Percentiles rank a stretch among this genome's conserved stretches.
Evolutionary conservation across 2,113 vertebrate species (phyloP).

Genomic region (Mormyrus iriodes): DNA sequence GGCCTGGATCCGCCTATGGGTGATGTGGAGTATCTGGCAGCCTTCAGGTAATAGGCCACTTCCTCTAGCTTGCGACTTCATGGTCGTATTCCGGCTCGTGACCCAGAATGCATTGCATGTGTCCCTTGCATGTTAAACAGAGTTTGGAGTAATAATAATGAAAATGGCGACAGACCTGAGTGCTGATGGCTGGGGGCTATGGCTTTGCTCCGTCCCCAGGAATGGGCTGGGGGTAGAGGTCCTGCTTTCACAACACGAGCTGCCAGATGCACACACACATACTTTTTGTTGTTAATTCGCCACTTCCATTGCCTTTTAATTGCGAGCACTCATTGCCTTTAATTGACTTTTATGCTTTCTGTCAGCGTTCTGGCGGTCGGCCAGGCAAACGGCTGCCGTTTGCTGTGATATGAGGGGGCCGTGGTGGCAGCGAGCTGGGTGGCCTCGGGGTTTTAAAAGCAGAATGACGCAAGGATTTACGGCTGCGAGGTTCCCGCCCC

Average conservation of each 20-base stretch:
- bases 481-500: not conserved
- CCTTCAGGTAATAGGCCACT: constrained; percentile 72
- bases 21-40: constrained; percentile 87
- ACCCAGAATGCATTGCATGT: not conserved
- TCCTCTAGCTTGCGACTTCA: not conserved
- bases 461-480: not conserved
- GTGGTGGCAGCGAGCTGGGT: constrained; percentile 3
- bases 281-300: not conserved
- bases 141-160: not conserved
- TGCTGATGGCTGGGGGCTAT: not conserved
- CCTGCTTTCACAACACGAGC: not conserved
- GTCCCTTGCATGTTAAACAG: not conserved
- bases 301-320: constrained; percentile 11
- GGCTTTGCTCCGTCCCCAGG: not conserved
- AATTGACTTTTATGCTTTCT: constrained; percentile 5
- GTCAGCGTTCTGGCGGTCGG: not conserved
- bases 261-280: not conserved
- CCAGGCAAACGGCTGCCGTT: not conserved
- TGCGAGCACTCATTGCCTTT: not conserved
- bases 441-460: not conserved
- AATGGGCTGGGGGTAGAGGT: not conserved
- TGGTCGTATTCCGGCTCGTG: not conserved
- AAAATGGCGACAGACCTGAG: not conserved
- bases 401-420: not conserved
- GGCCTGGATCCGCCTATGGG: constrained; percentile 92